phyloP scores from a whole-genome alignment of 2,888 invertebrate species.

The Osmoderma eremita region DNA sequence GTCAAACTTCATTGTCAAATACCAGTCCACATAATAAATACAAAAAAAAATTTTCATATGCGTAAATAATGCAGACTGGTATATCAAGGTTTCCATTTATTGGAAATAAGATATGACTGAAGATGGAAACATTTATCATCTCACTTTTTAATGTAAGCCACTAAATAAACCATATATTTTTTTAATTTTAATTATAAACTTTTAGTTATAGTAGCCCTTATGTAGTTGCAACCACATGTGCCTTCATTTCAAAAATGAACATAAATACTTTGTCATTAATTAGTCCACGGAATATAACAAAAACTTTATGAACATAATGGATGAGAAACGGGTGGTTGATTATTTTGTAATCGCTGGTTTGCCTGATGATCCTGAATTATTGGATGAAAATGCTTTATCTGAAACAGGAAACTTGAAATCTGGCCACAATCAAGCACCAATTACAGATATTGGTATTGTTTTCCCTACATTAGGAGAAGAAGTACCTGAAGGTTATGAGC shows the following conservation, averaged over 20 bases:
- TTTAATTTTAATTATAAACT: background rate
- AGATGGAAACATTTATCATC: constrained; percentile 34
- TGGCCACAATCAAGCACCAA: constrained; percentile 87
- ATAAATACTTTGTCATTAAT: constrained; percentile 19
- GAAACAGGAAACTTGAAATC: constrained; percentile 85
- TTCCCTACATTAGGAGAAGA: constrained; percentile 90
- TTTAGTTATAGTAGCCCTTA: constrained; percentile 17
- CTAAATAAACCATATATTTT: constrained; percentile 5
- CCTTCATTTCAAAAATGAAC: constrained; percentile 40
- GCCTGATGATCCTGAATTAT: constrained; percentile 80
- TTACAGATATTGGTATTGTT: constrained; percentile 93
- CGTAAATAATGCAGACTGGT: constrained; percentile 41
- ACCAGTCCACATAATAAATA: constrained; percentile 33
- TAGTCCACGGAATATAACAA: constrained; percentile 13
- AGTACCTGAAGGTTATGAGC: constrained; percentile 80
- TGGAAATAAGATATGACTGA: constrained; percentile 37
- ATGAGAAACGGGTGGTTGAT: constrained; percentile 91
- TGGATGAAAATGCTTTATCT: constrained; percentile 77
- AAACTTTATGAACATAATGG: constrained; percentile 68
- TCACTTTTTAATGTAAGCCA: constrained; percentile 28
- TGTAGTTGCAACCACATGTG: constrained; percentile 37
- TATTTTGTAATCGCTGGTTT: constrained; percentile 98
- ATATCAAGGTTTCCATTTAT: constrained; percentile 39
- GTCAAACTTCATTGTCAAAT: constrained; percentile 42
- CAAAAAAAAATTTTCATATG: constrained; percentile 38